These are phyloP conservation scores for Cynaeus angustus DNA, from an alignment of 2,888 invertebrate species.

Conservation along the genomic window DNA sequence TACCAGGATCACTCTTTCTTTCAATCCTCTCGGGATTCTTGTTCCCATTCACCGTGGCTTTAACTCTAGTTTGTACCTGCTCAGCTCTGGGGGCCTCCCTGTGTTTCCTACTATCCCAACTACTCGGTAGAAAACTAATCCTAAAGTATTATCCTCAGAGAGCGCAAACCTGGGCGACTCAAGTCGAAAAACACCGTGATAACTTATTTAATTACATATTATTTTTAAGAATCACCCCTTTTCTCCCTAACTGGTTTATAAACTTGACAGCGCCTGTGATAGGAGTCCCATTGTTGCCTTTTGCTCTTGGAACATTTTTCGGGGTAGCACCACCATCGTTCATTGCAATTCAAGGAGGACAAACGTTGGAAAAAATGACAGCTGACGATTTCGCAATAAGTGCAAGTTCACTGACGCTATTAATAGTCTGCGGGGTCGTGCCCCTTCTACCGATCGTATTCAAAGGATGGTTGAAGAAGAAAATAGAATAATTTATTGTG, in stretches of 20 bases:
- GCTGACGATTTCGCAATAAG: conserved; percentile 92
- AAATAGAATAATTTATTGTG: conserved; percentile 76
- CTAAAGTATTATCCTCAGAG: conserved; percentile 91
- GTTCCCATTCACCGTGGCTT: conserved; percentile 93
- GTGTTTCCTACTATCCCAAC: conserved; percentile 94
- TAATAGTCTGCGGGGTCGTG: conserved; percentile 85
- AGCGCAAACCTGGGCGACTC: conserved; percentile 88
- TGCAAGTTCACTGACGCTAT: conserved; percentile 86
- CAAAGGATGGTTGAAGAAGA: conserved; percentile 85
- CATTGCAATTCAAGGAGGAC: conserved; percentile 97
- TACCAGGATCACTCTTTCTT: conserved; percentile 98
- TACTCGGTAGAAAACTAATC: conserved; percentile 90
- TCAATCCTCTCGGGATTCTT: conserved; percentile 98
- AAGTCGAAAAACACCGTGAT: conserved; percentile 89
- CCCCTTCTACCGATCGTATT: conserved; percentile 92
- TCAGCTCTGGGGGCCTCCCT: conserved; percentile 96
- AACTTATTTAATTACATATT: conserved; percentile 97
- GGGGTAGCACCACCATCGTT: conserved; percentile 98
- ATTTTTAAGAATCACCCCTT: conserved; percentile 96
- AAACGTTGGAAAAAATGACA: conserved; percentile 94
- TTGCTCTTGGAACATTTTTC: conserved; percentile 96
- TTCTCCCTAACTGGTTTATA: conserved; percentile 99
- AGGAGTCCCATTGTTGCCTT: conserved; percentile 93
- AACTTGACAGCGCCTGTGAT: conserved; percentile 97
- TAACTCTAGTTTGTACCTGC: conserved; percentile 92